Base-by-base conservation (phyloP, 2,797 vertebrate species). In the Scyliorhinus canicula region DNA sequence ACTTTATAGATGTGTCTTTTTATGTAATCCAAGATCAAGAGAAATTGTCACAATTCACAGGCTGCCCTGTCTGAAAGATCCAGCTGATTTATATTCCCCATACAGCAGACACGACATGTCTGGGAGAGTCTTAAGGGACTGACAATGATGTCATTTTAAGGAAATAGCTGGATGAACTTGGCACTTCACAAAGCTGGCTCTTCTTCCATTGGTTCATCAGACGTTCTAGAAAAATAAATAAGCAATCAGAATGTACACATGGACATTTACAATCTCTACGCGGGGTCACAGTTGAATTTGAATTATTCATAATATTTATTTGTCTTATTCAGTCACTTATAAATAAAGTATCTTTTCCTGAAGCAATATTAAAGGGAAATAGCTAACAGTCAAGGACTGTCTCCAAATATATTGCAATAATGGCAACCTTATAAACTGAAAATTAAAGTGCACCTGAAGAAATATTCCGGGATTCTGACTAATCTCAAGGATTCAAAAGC, bases 231-330 rank as follows among this genome's bases (percentile, higher is more conserved):
- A 99, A 99, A 99, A 99, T 99, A 99, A 99, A 99, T 98, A 99
- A 97, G 98, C 98, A 99, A 99, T 99, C 99, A 99, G 98, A 98
- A 98, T 96, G 97, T 98, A 98, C 98, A 99, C 98, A 99, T 98
- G 98, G 98, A 97, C 98, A 98, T 98, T 97, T 98, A 98, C 97
- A 97, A 98, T 98, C 97, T 98, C 98, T 98, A 98, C 98, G 97
- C 98, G 98, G 98, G 98, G 99, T 99, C 98, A 99, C 98, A 98
- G 98, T 97, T 97, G 98, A 98, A 98, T 98, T 98, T 98, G 98
- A 97, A 98, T 98, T 97, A 96, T 97, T 97, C 97, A 97, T 97
- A 96, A 97, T 98, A 98, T 99, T 99, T 99, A 99, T 99, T 99
- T 99, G 98, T 98, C 98, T 98, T 99, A 97, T 98, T 98, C 97